These are phyloP conservation scores for Brachionus paranguensis DNA, from an alignment of 1,140 invertebrate species.

Conservation along the genomic window DNA sequence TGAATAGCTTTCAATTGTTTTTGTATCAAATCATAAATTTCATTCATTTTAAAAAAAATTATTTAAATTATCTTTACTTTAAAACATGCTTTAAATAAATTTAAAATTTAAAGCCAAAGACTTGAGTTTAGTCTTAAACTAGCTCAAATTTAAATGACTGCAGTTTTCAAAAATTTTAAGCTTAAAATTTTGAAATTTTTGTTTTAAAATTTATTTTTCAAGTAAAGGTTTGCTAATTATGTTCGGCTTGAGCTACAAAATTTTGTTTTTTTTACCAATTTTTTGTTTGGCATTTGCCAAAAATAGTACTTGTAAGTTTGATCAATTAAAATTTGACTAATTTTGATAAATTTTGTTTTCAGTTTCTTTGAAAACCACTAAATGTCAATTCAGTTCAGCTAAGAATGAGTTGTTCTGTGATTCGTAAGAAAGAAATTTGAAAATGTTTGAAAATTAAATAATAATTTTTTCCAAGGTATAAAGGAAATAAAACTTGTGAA, in stretches of 20 bases:
- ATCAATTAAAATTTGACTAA: not conserved
- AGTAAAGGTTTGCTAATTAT: not conserved
- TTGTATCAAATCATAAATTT: slow-evolving; percentile 1
- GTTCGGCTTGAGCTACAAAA: not conserved
- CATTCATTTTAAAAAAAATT: not conserved
- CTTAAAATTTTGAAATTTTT: not conserved
- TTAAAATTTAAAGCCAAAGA: not conserved
- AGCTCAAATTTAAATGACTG: not conserved
- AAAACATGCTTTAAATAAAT: not conserved
- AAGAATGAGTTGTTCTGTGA: not conserved
- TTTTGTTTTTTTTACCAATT: not conserved
- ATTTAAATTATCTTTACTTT: not conserved
- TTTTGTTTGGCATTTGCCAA: not conserved
- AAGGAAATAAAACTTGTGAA: not conserved
- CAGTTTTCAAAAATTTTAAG: not conserved
- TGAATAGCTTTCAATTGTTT: slow-evolving; percentile 9
- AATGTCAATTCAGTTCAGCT: not conserved
- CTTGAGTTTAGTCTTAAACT: not conserved
- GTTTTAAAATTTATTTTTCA: not conserved
- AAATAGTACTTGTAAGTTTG: not conserved
- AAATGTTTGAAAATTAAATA: not conserved
- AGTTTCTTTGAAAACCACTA: not conserved
- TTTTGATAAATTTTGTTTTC: not conserved
- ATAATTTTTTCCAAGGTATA: not conserved
- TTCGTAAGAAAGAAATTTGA: not conserved